Evolutionary conservation across 2,888 invertebrate species (phyloP), one percentile per base, ranked within the genome.

Genomic region (Hypolimnas misippus): DNA sequence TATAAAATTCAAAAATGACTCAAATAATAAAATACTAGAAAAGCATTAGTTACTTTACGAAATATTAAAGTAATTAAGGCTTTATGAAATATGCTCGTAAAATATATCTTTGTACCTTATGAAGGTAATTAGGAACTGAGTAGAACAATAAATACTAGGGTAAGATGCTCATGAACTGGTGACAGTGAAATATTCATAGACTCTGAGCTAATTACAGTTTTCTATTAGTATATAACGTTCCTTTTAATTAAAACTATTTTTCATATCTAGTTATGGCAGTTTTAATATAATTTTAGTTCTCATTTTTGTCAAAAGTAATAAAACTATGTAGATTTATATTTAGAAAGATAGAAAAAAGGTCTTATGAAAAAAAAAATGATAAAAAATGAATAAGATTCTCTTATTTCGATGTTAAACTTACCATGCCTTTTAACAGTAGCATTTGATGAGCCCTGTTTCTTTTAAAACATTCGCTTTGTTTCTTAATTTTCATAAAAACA

Each of bases 121-220:
- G 62, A 57, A 31, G 62, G 62, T 62, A 62, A 62, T 62, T 62
- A 62, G 62, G 56, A 62, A 62, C 56, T 57, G 62, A 62, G 62
- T 44, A 57, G 44, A 57, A 57, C 62, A 52, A 62, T 62, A 62
- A 62, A 62, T 62, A 62, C 44, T 57, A 38, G 35, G 62, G 44
- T 49, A 31, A 57, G 51, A 62, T 62, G 51, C 51, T 57, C 35
- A 62, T 57, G 52, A 62, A 52, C 56, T 33, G 51, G 44, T 42
- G 38, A 29, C 35, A 52, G 17, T 35, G 44, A 62, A 44, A 31
- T 17, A 62, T 31, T 19, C 14, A 50, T 50, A 55, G 40, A 55
- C 51, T 46, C 44, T 29, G 14, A 49, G 49, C 29, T 49, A 49
- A 17, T 12, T 25, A 55, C 29, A 33, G 33, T 33, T 61, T 44